Conservation (phyloP, 2,888 invertebrate genomes). For the Merodon equestris region DNA sequence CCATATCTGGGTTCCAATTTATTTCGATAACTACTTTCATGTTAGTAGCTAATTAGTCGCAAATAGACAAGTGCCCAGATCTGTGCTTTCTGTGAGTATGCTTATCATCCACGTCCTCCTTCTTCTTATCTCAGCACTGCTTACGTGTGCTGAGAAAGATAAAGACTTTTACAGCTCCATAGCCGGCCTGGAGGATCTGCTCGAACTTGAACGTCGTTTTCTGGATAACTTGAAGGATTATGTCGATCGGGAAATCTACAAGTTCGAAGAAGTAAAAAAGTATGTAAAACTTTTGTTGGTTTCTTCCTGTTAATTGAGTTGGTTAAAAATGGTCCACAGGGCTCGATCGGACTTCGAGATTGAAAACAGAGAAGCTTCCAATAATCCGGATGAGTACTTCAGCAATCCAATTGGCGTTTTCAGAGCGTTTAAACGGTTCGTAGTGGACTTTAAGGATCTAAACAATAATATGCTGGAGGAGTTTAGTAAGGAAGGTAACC, state of each 20-base stretch:
- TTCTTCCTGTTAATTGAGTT: neutral
- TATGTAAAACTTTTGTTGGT: slow-evolving; percentile 4
- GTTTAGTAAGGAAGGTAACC: neutral
- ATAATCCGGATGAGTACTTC: neutral
- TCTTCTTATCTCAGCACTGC: no score
- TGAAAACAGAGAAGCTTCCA: neutral
- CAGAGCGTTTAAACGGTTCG: neutral
- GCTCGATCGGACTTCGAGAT: neutral
- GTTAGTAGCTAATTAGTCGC: no score
- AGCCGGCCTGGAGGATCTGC: neutral
- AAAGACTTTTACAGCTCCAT: slow-evolving; percentile 3
- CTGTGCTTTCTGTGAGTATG: no score
- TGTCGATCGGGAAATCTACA: neutral
- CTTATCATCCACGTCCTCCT: no score
- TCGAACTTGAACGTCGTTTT: neutral
- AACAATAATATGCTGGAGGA: no score
- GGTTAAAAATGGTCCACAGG: neutral
- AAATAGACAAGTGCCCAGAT: no score
- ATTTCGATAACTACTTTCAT: no score
- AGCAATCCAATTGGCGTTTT: neutral
- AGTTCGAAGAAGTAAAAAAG: neutral
- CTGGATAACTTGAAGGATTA: slow-evolving; percentile 2
- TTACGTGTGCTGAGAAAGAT: no score
- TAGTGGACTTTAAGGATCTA: neutral
- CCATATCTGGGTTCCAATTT: no score